Percentiles rank a stretch among this genome's conserved stretches.
These are phyloP conservation scores for Hipparchia sbordonii DNA, from an alignment of 2,888 invertebrate species.

Conservation along the genomic window DNA sequence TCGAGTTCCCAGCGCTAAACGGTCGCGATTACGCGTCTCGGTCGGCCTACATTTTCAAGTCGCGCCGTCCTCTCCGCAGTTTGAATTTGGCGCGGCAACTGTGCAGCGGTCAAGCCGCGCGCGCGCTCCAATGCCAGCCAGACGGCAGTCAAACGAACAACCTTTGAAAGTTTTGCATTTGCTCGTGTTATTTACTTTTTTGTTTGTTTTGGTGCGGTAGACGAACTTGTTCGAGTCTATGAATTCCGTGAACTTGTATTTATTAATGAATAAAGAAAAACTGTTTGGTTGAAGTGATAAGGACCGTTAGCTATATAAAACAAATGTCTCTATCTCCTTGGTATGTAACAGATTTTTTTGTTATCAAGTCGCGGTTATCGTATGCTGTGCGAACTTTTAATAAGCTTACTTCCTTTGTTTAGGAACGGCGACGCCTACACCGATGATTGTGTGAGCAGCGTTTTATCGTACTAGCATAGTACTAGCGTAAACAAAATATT, in stretches of 20 bases:
- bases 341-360: conserved; percentile 62
- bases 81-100: conserved; percentile 74
- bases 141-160: conserved; percentile 48
- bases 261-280: conserved; percentile 44
- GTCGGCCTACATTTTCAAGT: conserved; percentile 40
- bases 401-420: conserved; percentile 77
- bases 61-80: conserved; percentile 51
- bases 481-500: conserved; percentile 43
- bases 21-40: conserved; percentile 33
- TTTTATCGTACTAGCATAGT: conserved; percentile 56
- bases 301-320: conserved; percentile 37
- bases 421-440: conserved; percentile 70
- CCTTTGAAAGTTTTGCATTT: conserved; percentile 50
- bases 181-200: conserved; percentile 59
- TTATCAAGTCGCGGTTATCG: conserved; percentile 63
- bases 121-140: conserved; percentile 59
- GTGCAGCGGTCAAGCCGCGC: conserved; percentile 54
- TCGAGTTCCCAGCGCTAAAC: conserved; percentile 34
- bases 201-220: conserved; percentile 50
- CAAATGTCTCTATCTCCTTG: conserved; percentile 40
- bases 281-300: conserved; percentile 38
- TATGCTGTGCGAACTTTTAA: conserved; percentile 67
- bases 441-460: conserved; percentile 55
- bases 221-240: conserved; percentile 44
- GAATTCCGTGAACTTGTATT: too few relatives aligned